A percentile compares a stretch with the other conserved stretches of the same genome.
Conservation (phyloP, 2,113 vertebrate species). For the Anseranas semipalmata region DNA sequence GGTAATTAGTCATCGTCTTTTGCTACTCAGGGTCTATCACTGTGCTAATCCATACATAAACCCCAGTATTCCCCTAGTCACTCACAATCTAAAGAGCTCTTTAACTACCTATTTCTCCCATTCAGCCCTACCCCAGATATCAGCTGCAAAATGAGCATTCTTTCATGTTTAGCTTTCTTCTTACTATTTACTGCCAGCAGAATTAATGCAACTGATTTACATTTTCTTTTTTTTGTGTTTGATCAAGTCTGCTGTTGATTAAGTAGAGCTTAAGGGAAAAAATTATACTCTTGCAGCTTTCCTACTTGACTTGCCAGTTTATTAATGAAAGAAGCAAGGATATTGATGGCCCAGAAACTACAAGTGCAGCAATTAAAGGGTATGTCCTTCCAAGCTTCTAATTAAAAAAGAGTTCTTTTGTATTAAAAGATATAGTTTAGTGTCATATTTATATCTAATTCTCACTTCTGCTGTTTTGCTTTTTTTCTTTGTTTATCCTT, state of each 20-base stretch:
- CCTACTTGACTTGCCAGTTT: slow-evolving; percentile 80
- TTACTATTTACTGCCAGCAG: slow-evolving; percentile 70
- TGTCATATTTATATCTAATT: slow-evolving; percentile 58
- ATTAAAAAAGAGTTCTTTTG: slow-evolving; percentile 74
- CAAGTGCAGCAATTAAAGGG: slow-evolving; percentile 79
- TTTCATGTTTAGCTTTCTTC: slow-evolving; percentile 73
- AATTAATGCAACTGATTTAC: slow-evolving; percentile 80
- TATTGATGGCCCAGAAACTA: slow-evolving; percentile 81
- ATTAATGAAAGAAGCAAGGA: slow-evolving; percentile 82
- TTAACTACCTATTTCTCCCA: slow-evolving; percentile 76
- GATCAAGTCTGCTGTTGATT: slow-evolving; percentile 80
- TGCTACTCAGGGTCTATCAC: slow-evolving; percentile 89
- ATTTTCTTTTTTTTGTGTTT: slow-evolving; percentile 76
- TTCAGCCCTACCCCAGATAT: slow-evolving; percentile 41
- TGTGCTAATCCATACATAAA: slow-evolving; percentile 91
- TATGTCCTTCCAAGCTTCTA: slow-evolving; percentile 77
- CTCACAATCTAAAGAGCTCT: slow-evolving; percentile 76
- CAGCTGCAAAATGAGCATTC: slow-evolving; percentile 57
- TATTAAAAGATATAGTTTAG: slow-evolving; percentile 61
- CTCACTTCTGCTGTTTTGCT: slow-evolving; percentile 22
- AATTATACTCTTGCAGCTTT: slow-evolving; percentile 69
- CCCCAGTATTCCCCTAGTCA: slow-evolving; percentile 78
- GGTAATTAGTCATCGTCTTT: slow-evolving; percentile 95
- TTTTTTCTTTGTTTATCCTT: slow-evolving; percentile 6
- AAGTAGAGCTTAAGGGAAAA: slow-evolving; percentile 76